Conservation (phyloP, 2,888 invertebrate species). For the Lypha dubia region DNA sequence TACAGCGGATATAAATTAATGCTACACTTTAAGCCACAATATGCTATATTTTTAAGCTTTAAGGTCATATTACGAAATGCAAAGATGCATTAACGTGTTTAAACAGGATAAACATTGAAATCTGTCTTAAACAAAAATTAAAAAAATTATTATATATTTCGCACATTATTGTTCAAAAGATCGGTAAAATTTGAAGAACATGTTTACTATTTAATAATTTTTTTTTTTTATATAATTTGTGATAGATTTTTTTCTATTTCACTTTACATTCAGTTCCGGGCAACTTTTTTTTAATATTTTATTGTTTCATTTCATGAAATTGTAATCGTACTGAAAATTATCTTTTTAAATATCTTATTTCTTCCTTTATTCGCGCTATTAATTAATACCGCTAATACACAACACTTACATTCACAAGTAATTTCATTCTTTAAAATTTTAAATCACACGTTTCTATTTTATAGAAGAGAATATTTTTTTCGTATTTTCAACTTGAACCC, state of each 20-base stretch:
- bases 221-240: neutral
- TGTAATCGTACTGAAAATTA: neutral
- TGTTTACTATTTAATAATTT: neutral
- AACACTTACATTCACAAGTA: conserved; percentile 55
- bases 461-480: conserved; percentile 23
- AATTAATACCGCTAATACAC: neutral
- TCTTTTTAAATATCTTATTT: neutral
- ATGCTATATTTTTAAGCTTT: too few species aligned
- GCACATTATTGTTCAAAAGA: neutral
- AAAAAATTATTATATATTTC: neutral
- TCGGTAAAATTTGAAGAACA: neutral
- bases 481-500: conserved; percentile 26
- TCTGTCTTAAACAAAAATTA: neutral
- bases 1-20: too few species aligned
- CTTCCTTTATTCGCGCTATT: neutral
- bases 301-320: neutral
- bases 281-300: neutral
- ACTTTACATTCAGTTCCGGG: neutral
- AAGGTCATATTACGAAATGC: too few species aligned
- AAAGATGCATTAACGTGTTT: too few species aligned
- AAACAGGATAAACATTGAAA: neutral
- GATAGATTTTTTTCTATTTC: neutral
- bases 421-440: conserved; percentile 43
- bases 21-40: too few species aligned
- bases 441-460: neutral